Evolutionary conservation across 2,888 invertebrate species (phyloP).

Genomic region (Agrochola lychnidis): DNA sequence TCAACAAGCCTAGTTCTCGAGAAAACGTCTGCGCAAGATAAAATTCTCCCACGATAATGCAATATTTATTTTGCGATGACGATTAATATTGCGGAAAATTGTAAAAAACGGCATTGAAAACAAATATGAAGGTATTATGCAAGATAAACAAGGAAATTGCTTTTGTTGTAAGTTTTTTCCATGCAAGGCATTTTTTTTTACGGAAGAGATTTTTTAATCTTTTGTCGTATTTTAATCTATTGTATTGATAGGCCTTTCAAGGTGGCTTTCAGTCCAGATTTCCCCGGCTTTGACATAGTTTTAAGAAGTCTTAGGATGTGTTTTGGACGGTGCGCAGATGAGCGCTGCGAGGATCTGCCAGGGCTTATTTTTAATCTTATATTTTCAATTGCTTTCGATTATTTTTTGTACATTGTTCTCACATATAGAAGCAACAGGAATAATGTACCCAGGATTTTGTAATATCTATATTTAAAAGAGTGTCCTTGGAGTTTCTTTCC

Average conservation of each 20-base stretch:
- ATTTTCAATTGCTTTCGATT: too few species aligned
- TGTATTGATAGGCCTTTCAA: slow-evolving; percentile 6
- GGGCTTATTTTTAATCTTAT: too few species aligned
- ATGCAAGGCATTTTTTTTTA: slow-evolving; percentile 8
- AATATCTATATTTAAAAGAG: too few species aligned
- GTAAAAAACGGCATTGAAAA: slow-evolving; percentile 21
- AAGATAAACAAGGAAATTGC: slow-evolving; percentile 13
- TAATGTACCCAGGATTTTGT: too few species aligned
- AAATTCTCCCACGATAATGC: slow-evolving; percentile 45
- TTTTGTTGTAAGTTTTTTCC: slow-evolving; percentile 1
- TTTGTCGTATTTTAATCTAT: slow-evolving; percentile 11
- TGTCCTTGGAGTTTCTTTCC: too few species aligned
- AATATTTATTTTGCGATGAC: slow-evolving; percentile 35
- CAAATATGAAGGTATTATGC: slow-evolving; percentile 2
- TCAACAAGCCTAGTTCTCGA: slow-evolving; percentile 36
- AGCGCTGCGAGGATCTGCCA: too few species aligned
- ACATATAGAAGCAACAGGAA: too few species aligned
- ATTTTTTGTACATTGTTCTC: too few species aligned
- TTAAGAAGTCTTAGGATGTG: too few species aligned
- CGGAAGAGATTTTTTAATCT: slow-evolving; percentile 6
- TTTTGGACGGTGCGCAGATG: too few species aligned
- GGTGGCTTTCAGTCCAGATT: not conserved
- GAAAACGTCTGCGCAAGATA: slow-evolving; percentile 41
- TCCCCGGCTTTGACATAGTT: not conserved
- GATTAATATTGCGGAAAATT: slow-evolving; percentile 15